phyloP scores from a whole-genome alignment of 2,797 vertebrate species.

The Petrocephalus schoutedeni region DNA sequence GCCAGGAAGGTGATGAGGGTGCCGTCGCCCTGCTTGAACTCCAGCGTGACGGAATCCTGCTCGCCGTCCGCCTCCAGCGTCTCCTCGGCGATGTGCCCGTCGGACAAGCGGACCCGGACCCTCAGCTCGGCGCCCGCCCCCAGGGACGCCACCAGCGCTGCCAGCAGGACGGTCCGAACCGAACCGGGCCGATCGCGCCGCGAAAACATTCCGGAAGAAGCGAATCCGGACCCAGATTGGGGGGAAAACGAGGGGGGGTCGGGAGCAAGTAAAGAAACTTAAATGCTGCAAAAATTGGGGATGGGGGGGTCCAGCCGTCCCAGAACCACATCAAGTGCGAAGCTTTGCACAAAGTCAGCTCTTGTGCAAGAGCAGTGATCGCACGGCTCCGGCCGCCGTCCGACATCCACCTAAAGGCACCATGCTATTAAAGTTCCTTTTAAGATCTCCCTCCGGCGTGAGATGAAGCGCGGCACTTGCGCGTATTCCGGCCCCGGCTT shows the following conservation, averaged over 20 bases:
- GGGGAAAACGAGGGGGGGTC: slow-evolving; percentile 18
- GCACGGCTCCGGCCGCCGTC: neutral
- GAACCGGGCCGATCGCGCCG: slow-evolving; percentile 48
- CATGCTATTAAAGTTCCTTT: neutral
- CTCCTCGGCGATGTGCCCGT: slow-evolving; percentile 86
- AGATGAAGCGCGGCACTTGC: neutral
- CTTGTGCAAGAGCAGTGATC: neutral
- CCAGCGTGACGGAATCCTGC: slow-evolving; percentile 76
- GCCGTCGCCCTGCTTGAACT: slow-evolving; percentile 83
- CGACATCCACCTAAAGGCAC: neutral
- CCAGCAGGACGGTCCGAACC: slow-evolving; percentile 46
- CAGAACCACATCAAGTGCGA: neutral
- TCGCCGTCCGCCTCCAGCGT: slow-evolving; percentile 85
- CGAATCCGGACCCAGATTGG: slow-evolving; percentile 42
- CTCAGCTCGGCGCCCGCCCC: slow-evolving; percentile 72
- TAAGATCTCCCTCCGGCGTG: neutral
- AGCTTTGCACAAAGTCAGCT: neutral
- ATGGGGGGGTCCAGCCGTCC: neutral
- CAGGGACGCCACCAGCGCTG: slow-evolving; percentile 44
- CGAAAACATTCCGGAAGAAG: slow-evolving; percentile 60
- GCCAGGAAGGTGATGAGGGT: slow-evolving; percentile 83
- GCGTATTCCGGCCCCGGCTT: neutral
- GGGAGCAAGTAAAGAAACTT: slow-evolving; percentile 34
- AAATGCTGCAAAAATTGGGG: slow-evolving; percentile 24
- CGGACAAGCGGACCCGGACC: slow-evolving; percentile 81